phyloP scores from a whole-genome alignment of 1,140 invertebrate genomes.

The Chironomus tepperi region DNA sequence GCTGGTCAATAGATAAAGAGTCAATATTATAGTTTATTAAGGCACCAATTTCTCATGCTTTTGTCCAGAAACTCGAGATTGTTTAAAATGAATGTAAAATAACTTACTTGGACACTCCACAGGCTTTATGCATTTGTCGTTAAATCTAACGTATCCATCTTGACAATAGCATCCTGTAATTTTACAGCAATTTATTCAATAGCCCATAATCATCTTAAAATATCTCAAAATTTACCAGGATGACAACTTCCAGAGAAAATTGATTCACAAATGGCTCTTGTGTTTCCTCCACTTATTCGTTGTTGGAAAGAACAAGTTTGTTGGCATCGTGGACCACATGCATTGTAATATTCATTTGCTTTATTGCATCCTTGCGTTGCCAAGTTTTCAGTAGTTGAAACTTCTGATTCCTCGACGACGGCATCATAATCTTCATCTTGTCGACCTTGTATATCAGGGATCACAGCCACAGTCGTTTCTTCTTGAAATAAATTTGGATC shows the following conservation, averaged over 20 bases:
- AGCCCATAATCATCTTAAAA: background rate
- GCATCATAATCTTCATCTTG: background rate
- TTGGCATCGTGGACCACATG: conserved; percentile 10
- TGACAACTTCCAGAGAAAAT: background rate
- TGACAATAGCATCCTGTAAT: background rate
- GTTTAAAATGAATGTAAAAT: background rate
- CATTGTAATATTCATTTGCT: background rate
- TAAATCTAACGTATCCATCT: background rate
- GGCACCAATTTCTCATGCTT: too few relatives aligned
- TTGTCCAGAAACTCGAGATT: too few relatives aligned
- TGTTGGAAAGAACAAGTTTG: background rate
- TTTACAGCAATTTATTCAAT: background rate
- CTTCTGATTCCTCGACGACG: background rate
- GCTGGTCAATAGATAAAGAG: too few relatives aligned
- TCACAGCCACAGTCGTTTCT: background rate
- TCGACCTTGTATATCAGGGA: background rate
- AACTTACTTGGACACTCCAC: background rate
- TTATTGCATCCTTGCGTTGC: background rate
- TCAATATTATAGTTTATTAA: too few relatives aligned
- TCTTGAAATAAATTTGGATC: background rate
- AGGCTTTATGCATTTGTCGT: background rate
- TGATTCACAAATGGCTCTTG: background rate
- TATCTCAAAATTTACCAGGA: background rate
- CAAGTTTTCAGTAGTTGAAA: background rate
- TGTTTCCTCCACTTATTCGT: background rate